Percentiles rank a stretch among this genome's conserved stretches.
These are phyloP conservation scores for Heteromormyrus szaboi DNA, from an alignment of 2,797 vertebrate genomes.

Conservation along the genomic window DNA sequence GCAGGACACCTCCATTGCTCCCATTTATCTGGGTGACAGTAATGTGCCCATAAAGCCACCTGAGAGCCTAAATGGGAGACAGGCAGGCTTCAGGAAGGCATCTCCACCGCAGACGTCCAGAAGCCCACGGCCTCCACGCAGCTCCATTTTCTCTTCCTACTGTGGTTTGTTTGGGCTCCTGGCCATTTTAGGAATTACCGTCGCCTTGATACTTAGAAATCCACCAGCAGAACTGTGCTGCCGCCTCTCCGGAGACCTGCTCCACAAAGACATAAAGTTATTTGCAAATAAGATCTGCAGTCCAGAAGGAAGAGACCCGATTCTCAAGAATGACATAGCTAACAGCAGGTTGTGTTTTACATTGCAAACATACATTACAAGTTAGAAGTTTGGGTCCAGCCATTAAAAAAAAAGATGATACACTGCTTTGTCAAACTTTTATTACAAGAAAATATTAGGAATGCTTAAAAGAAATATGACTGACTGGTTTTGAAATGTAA, in stretches of 20 bases:
- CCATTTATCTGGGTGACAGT: conserved; percentile 52
- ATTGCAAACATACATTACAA: neutral
- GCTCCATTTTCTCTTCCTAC: neutral
- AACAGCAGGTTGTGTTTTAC: neutral
- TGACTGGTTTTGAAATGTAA: too few relatives aligned
- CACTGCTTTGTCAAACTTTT: neutral
- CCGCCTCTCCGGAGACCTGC: neutral
- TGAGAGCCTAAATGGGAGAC: conserved; percentile 23
- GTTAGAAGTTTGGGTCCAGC: neutral
- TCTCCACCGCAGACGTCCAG: neutral
- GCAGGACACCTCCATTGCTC: conserved; percentile 41
- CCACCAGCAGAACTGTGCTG: neutral
- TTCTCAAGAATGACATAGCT: neutral
- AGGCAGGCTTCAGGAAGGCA: conserved; percentile 2
- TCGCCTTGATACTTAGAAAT: neutral
- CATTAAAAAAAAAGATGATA: neutral
- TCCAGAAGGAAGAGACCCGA: neutral
- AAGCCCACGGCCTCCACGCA: neutral
- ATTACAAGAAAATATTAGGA: neutral
- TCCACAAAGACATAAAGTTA: neutral
- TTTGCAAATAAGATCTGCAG: neutral
- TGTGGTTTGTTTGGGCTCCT: conserved; percentile 6
- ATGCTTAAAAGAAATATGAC: neutral
- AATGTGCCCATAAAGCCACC: conserved; percentile 43
- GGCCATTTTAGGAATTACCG: neutral